These are phyloP conservation scores for Zaprionus kolodkinae DNA, from an alignment of 1,140 invertebrate species.

Conservation along the genomic window DNA sequence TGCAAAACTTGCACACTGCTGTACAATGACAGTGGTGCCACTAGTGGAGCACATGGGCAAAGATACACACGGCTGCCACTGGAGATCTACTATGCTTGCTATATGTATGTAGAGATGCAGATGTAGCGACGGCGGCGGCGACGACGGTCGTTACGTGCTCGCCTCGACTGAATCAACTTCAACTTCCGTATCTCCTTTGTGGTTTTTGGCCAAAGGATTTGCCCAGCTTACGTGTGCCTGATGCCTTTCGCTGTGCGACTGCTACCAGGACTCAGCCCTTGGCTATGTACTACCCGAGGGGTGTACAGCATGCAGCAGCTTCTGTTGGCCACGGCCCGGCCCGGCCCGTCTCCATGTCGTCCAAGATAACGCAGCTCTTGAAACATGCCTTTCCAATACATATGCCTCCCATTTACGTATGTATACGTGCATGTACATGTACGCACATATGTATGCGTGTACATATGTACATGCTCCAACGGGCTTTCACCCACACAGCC, in stretches of 20 bases:
- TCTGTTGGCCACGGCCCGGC: slow-evolving; percentile 73
- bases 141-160: slow-evolving; percentile 59
- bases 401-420: slow-evolving; percentile 50
- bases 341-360: slow-evolving; percentile 53
- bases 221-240: slow-evolving; percentile 79
- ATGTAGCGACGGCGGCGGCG: slow-evolving; percentile 51
- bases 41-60: slow-evolving; percentile 24
- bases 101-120: background rate
- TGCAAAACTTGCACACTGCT: slow-evolving; percentile 54
- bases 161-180: slow-evolving; percentile 74
- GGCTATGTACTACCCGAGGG: slow-evolving; percentile 84
- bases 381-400: slow-evolving; percentile 57
- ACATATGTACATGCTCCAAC: slow-evolving; percentile 49
- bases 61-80: background rate
- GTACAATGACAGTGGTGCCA: slow-evolving; percentile 34
- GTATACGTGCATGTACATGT: slow-evolving; percentile 28
- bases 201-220: slow-evolving; percentile 80
- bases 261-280: slow-evolving; percentile 83
- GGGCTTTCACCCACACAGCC: slow-evolving; percentile 5
- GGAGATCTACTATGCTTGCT: slow-evolving; percentile 13
- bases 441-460: slow-evolving; percentile 41
- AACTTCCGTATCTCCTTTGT: slow-evolving; percentile 84
- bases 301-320: slow-evolving; percentile 83
- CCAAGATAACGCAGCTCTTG: slow-evolving; percentile 75
- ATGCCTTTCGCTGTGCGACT: slow-evolving; percentile 74